phyloP scores from a whole-genome alignment of 1,140 invertebrate genomes.

The Scaptomyza montana region DNA sequence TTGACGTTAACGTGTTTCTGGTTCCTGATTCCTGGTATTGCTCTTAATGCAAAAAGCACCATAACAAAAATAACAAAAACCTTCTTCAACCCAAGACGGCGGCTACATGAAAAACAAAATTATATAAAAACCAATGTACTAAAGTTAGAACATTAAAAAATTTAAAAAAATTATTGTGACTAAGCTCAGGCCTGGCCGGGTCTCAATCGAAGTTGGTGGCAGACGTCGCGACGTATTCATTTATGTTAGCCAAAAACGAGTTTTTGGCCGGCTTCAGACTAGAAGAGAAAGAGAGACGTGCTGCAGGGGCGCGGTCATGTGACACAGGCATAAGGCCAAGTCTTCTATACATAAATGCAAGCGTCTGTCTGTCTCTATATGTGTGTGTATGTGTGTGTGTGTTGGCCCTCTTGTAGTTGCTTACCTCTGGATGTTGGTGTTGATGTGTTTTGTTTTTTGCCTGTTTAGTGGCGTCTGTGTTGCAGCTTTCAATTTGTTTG shows the following conservation, averaged over 20 bases:
- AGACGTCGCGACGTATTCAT: constrained; percentile 44
- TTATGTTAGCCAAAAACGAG: constrained; percentile 68
- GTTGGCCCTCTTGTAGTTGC: constrained; percentile 44
- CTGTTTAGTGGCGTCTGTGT: constrained; percentile 17
- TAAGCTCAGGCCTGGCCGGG: constrained; percentile 34
- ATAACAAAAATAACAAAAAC: constrained; percentile 5
- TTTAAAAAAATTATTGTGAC: constrained; percentile 26
- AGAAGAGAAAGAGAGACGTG: neutral
- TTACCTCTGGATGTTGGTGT: constrained; percentile 42
- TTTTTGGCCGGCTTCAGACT: constrained; percentile 57
- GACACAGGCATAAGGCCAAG: constrained; percentile 47
- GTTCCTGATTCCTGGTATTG: constrained; percentile 54
- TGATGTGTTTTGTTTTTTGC: constrained; percentile 21
- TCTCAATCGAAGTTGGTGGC: constrained; percentile 46
- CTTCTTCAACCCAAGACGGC: neutral
- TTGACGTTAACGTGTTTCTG: constrained; percentile 43
- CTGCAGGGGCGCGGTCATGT: constrained; percentile 54
- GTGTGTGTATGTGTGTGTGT: constrained; percentile 17
- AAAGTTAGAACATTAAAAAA: constrained; percentile 55
- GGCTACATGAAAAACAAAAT: constrained; percentile 15
- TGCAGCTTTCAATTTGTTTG: constrained; percentile 42
- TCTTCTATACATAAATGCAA: constrained; percentile 35
- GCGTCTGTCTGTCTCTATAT: constrained; percentile 3
- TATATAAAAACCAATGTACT: neutral
- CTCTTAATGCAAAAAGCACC: constrained; percentile 8